Conservation (phyloP, 2,113 vertebrate genomes). For the Psittacara wagleri region DNA sequence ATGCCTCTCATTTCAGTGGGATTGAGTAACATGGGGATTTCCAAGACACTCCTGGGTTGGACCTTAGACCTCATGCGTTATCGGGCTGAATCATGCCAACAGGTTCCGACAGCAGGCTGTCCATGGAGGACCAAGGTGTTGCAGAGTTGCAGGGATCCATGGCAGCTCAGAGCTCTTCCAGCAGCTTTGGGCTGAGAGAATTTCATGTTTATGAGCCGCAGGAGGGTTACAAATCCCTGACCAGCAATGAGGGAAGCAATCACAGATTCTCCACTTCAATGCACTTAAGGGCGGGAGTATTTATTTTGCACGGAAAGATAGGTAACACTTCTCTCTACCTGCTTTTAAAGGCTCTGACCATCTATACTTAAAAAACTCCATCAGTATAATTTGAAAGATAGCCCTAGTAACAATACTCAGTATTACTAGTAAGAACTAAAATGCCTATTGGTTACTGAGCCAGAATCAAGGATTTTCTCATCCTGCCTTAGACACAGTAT, state of each 20-base stretch:
- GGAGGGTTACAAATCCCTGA: background rate
- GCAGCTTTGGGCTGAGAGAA: background rate
- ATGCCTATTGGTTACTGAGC: background rate
- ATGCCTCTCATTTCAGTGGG: background rate
- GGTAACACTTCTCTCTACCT: background rate
- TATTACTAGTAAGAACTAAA: background rate
- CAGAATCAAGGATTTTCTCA: background rate
- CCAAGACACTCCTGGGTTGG: background rate
- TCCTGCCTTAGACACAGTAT: background rate
- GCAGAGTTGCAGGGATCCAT: background rate
- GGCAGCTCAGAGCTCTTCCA: background rate
- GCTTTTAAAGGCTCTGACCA: background rate
- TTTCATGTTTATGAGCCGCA: background rate
- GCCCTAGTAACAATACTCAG: background rate
- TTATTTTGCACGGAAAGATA: background rate
- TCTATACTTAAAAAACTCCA: background rate
- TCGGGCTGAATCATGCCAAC: background rate
- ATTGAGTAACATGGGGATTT: background rate
- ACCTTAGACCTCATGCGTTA: background rate
- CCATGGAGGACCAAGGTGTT: rapidly evolving
- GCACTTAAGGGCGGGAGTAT: rapidly evolving
- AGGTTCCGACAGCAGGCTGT: rapidly evolving
- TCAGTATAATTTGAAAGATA: background rate
- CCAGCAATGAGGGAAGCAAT: background rate
- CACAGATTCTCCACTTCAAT: background rate